Evolutionary conservation across 2,113 vertebrate genomes (phyloP).

Genomic region (Cyanoliseus patagonus): DNA sequence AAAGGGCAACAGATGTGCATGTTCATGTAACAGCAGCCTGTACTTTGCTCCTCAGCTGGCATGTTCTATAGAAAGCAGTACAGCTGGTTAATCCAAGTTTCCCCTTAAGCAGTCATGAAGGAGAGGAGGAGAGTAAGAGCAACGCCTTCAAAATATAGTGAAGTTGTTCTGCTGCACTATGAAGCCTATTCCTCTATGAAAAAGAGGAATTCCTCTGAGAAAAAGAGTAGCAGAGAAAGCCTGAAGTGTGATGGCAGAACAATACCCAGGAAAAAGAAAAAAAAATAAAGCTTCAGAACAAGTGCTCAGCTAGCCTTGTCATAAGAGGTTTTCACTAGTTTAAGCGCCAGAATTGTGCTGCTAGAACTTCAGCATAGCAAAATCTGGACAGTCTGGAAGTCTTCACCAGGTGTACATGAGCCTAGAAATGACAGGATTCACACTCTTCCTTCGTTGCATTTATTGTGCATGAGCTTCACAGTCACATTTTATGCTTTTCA

Average conservation of each 20-base stretch:
- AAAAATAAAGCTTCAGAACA: not conserved
- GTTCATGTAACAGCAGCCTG: not conserved
- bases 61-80: not conserved
- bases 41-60: not conserved
- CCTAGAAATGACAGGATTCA: not conserved
- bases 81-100: not conserved
- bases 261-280: not conserved
- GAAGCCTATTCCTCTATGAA: not conserved
- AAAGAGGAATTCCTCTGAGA: not conserved
- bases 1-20: not conserved
- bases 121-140: not conserved
- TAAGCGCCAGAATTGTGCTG: not conserved
- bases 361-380: not conserved
- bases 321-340: not conserved
- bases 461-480: slow-evolving; percentile 51
- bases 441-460: slow-evolving; percentile 9
- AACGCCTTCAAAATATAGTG: not conserved
- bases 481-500: slow-evolving; percentile 29
- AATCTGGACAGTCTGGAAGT: not conserved
- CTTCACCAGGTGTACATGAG: not conserved
- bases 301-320: not conserved
- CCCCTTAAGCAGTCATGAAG: not conserved
- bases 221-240: not conserved
- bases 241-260: not conserved
- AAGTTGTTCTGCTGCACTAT: not conserved